Evolutionary conservation across 2,113 vertebrate genomes (phyloP).

Genomic region (Loxodonta africana): DNA sequence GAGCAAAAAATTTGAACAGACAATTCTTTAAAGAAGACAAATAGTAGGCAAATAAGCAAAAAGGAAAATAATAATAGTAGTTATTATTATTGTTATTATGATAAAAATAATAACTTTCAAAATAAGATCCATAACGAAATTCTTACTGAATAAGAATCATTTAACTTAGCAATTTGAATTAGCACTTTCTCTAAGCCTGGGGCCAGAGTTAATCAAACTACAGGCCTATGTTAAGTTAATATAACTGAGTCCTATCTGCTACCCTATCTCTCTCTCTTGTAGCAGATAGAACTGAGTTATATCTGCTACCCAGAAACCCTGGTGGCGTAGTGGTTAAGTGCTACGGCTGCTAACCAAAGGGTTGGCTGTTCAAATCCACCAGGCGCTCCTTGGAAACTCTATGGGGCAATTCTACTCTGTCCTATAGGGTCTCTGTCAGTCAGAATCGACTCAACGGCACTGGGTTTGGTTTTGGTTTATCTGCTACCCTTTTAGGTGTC

Average conservation of each 20-base stretch:
- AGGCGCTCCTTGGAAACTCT: too few relatives aligned
- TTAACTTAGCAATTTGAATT: not conserved
- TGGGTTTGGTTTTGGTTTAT: not conserved
- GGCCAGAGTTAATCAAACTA: not conserved
- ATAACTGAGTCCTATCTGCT: not conserved
- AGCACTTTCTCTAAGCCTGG: not conserved
- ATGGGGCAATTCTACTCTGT: too few relatives aligned
- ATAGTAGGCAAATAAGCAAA: slow-evolving; percentile 1
- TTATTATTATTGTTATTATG: not conserved
- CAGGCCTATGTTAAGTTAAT: not conserved
- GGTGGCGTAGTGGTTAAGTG: too few relatives aligned
- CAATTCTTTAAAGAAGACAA: not conserved
- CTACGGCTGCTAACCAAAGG: too few relatives aligned
- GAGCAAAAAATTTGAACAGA: not conserved
- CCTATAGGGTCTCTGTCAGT: too few relatives aligned
- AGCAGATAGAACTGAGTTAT: too few relatives aligned
- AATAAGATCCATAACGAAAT: not conserved
- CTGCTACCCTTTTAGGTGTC: not conserved
- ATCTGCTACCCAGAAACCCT: too few relatives aligned
- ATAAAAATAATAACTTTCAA: slow-evolving; percentile 15
- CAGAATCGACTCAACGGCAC: too few relatives aligned
- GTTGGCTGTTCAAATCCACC: too few relatives aligned
- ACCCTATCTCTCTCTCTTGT: not conserved
- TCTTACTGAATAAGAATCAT: not conserved
- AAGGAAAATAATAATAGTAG: not conserved